phyloP scores from a whole-genome alignment of 2,888 invertebrate genomes.

The Drosophila mimica region DNA sequence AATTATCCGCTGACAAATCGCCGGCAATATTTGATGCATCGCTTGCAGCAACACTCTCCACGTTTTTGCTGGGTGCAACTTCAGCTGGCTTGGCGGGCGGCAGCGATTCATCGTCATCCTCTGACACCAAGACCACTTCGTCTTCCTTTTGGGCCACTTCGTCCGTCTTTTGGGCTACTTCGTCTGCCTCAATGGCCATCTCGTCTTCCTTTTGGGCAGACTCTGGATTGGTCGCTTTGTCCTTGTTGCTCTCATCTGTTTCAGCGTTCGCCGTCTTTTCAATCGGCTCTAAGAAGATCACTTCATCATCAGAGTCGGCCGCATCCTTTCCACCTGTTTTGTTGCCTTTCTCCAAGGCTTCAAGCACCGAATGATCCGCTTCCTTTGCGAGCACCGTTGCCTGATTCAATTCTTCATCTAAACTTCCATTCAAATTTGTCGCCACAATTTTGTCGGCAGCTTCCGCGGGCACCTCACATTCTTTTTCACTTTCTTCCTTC shows the following conservation, averaged over 20 bases:
- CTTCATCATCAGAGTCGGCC: slow-evolving; percentile 74
- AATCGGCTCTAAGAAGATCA: slow-evolving; percentile 74
- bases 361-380: not conserved
- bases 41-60: not conserved
- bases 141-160: slow-evolving; percentile 44
- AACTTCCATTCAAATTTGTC: not conserved
- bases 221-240: not conserved
- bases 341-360: not conserved
- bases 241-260: slow-evolving; percentile 3
- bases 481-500: not conserved
- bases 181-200: not conserved
- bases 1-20: slow-evolving; percentile 72
- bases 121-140: slow-evolving; percentile 69
- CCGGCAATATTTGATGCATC: not conserved
- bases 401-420: not conserved
- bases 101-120: slow-evolving; percentile 65
- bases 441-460: not conserved
- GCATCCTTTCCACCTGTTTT: slow-evolving; percentile 10
- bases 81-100: slow-evolving; percentile 2
- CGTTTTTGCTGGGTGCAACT: slow-evolving; percentile 7
- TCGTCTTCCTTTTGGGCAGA: slow-evolving; percentile 13
- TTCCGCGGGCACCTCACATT: slow-evolving; percentile 1
- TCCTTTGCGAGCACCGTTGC: not conserved
- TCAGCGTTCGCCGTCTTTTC: slow-evolving; percentile 42
- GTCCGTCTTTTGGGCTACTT: not conserved